Base-by-base conservation (phyloP, 2,888 invertebrate species). In the Drosophila parthenogenetica region DNA sequence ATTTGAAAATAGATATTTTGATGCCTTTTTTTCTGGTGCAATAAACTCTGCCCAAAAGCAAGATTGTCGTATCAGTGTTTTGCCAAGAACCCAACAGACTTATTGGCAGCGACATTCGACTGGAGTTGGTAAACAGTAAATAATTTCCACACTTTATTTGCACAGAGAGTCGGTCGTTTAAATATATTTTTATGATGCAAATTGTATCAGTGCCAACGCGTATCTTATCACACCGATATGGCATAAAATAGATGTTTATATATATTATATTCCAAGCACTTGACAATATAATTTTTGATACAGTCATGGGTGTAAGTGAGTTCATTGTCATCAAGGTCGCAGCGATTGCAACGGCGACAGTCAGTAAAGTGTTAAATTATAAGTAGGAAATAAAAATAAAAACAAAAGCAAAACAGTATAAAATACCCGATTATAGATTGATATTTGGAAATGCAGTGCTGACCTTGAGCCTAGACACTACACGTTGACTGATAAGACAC, bases 311-410 rank as follows among this genome's bases (percentile, higher is more conserved):
- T 67, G 69, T 59, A 42, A 46, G 22, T 40, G 69, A 72, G 85
- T 83, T 83, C 83, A 82, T 73, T 80, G 80, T 73, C 83, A 76
- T 57, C 85, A 84, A 82, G 82, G 84, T 79, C 77, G 81, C 17
- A 0, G 42, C 59, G 62, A 62, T 46, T 37, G 45, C 22, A 35
- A 61, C 37, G 32, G 54, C 29, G 58, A 59, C 25, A 59, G 64
- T 49, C 62, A 53, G 55, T 48, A 42, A 53, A 69, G 77, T 69
- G 63, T 66, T 64, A 62, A 66, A 61, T 17, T 49, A 50, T 25
- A 49, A 50, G 11, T 5, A 35, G 35, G 13, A 35, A 35, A 35
- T 35, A 4, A 3, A 43, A 50, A 32, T 7, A 50, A 43, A 42
- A 50, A 29, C 29, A 29, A 29, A 22, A 22, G n/a, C 8, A 29